Conservation (phyloP, 2,113 vertebrate genomes). For the Sceloporus tristichus region DNA sequence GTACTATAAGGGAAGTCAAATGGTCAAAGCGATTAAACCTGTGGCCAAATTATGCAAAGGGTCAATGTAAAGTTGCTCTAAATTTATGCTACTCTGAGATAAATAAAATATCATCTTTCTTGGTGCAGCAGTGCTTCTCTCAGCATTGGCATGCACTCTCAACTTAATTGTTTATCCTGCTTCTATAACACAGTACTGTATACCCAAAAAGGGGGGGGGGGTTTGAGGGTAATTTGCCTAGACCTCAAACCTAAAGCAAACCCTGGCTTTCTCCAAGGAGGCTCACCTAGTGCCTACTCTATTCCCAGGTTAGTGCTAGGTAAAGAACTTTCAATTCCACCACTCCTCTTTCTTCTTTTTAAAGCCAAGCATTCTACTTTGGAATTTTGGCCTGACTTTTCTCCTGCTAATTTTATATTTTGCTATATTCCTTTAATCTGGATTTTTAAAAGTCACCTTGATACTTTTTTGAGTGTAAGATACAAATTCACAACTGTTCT, state of each 20-base stretch:
- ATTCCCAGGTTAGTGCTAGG: no score
- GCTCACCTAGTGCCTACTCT: background rate
- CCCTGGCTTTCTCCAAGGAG: background rate
- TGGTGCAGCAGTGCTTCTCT: background rate
- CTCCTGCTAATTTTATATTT: background rate
- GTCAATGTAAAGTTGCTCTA: background rate
- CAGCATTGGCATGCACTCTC: background rate
- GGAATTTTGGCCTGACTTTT: background rate
- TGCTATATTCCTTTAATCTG: background rate
- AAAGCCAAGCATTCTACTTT: no score
- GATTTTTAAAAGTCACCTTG: background rate
- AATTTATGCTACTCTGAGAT: background rate
- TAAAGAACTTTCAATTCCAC: background rate
- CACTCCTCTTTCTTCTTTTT: no score
- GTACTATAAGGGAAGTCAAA: background rate
- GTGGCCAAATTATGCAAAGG: background rate
- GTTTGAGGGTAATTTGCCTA: background rate
- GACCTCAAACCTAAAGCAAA: background rate
- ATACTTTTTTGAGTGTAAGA: background rate
- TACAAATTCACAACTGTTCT: no score
- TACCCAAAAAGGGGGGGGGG: background rate
- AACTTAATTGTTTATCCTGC: background rate
- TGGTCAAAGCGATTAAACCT: background rate
- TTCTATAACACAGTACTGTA: background rate
- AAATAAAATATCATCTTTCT: background rate